Evolutionary conservation across 2,888 invertebrate species (phyloP), one percentile per base, ranked within the genome.

Genomic region (Sthenelais limicola): DNA sequence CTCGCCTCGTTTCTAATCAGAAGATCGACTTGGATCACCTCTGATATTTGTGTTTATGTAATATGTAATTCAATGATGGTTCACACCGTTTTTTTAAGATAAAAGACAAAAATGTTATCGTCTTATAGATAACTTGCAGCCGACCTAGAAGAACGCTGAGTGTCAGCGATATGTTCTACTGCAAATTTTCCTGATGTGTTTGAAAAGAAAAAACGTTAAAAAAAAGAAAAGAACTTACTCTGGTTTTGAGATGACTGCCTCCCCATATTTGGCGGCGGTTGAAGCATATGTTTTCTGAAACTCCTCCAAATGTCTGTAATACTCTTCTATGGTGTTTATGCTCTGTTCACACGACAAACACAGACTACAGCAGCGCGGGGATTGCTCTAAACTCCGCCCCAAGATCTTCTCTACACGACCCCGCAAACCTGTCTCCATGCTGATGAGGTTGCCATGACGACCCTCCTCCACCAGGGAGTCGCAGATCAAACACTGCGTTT

Each of bases 351-450:
- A 62, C 24, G 5, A 7, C n/a, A 12, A 12, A 38, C 62, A 62
- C 38, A 62, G 24, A 38, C 62, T 62, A 43, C 35, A 24, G 21
- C 38, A 62, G 24, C 62, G 62, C 35, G 35, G 62, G 62, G 38
- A 21, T 35, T 26, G 26, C 5, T 24, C 24, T 26, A 62, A 35
- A 12, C n/a, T 43, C 4, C 24, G 7, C 0, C 62, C 38, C 1
- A 62, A 35, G 21, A 62, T 43, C 35, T 38, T 35, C 62, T 62
- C 62, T 1, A 62, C 24, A 2, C 62, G 62, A 1, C 7, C 38
- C 38, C 62, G 33, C 3, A 62, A 43, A 3, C 2, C 15, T 35
- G 38, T 24, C 5, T 62, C 62, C 5, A 21, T 26, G 1, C 3
- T 12, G 21, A 62, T 28, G 26, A 62, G 62, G 38, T 62, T 62